These are phyloP conservation scores for Trichechus manatus DNA, from an alignment of 2,113 vertebrate species.

Conservation along the genomic window DNA sequence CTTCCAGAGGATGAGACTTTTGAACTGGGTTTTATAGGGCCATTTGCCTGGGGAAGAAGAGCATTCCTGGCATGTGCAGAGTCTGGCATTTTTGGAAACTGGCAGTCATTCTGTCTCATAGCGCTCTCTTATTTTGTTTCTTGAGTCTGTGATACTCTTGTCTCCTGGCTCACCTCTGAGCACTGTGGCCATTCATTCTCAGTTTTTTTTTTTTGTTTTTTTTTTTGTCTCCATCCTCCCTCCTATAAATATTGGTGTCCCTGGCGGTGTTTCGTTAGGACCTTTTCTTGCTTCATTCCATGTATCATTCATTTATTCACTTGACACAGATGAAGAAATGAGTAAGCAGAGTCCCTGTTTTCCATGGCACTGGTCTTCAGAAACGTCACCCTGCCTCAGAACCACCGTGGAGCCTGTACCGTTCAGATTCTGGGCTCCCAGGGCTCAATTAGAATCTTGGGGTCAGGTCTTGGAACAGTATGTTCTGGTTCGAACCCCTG, in stretches of 20 bases:
- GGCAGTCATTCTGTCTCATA: rapidly evolving
- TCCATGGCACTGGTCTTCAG: background rate
- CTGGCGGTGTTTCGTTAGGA: rapidly evolving
- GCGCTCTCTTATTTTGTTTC: rapidly evolving
- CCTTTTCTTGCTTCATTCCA: rapidly evolving
- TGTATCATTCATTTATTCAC: background rate
- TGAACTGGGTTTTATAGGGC: background rate
- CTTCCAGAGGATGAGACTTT: background rate
- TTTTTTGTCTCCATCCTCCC: background rate
- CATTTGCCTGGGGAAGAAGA: background rate
- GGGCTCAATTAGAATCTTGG: background rate
- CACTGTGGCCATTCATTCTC: background rate
- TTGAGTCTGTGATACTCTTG: rapidly evolving
- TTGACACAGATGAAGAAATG: background rate
- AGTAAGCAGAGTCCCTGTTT: background rate
- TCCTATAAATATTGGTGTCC: background rate
- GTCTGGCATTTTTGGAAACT: background rate
- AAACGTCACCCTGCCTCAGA: background rate
- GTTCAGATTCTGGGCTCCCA: too few species aligned
- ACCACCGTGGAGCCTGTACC: background rate
- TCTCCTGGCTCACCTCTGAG: background rate
- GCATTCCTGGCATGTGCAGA: rapidly evolving
- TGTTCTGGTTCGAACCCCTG: too few species aligned
- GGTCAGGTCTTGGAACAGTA: too few species aligned
- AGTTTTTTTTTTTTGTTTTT: background rate